Evolutionary conservation across 2,888 invertebrate species (phyloP).

Genomic region (Tipula confusa): DNA sequence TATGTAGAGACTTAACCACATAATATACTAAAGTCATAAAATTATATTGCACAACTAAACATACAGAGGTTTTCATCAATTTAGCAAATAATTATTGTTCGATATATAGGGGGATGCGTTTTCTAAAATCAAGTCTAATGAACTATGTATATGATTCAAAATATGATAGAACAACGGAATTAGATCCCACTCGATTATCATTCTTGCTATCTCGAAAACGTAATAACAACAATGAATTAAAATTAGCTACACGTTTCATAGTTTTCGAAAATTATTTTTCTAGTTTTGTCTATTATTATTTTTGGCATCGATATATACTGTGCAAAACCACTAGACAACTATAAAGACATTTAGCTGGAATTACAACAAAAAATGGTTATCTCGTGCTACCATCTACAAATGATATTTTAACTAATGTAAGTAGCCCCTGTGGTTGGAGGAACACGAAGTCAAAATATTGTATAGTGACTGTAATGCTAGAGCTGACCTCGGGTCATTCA

Average conservation of each 20-base stretch:
- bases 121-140: background rate
- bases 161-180: background rate
- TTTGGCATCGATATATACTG: background rate
- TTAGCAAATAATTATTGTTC: background rate
- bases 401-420: background rate
- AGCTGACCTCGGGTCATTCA: too few relatives aligned
- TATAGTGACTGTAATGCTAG: too few relatives aligned
- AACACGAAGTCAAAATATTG: too few relatives aligned
- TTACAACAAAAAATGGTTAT: background rate
- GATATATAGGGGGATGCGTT: background rate
- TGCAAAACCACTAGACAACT: background rate
- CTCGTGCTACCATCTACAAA: background rate
- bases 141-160: background rate
- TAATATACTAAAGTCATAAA: background rate
- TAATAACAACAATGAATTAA: background rate
- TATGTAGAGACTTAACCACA: background rate
- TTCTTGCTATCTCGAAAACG: background rate
- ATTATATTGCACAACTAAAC: background rate
- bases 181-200: background rate
- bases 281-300: background rate
- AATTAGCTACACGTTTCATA: background rate
- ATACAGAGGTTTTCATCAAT: background rate
- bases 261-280: background rate
- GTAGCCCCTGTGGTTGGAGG: too few relatives aligned
- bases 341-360: background rate